Evolutionary conservation across 1,140 invertebrate genomes (phyloP).

Genomic region (Brachionus asplanchnoidis): DNA sequence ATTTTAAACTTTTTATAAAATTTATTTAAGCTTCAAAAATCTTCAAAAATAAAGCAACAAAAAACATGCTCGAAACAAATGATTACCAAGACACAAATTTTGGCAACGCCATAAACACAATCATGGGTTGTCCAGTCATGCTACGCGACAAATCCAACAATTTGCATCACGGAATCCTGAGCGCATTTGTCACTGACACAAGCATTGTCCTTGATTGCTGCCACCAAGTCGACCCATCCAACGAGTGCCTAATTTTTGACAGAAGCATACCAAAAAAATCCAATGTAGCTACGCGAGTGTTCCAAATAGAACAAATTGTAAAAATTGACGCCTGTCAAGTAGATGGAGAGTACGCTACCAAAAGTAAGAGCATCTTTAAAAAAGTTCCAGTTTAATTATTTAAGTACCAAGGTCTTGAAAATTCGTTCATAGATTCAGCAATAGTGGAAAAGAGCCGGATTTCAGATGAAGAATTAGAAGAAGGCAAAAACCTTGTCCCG

Average conservation of each 20-base stretch:
- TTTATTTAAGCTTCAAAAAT: neutral
- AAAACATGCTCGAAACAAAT: neutral
- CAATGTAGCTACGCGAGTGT: neutral
- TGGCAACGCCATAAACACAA: neutral
- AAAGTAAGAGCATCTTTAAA: neutral
- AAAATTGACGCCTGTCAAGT: conserved; percentile 18
- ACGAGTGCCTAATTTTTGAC: conserved; percentile 2
- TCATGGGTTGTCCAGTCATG: conserved; percentile 30
- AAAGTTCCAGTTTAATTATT: neutral
- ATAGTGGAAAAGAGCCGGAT: neutral
- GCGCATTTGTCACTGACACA: neutral
- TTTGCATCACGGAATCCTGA: neutral
- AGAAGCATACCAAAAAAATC: neutral
- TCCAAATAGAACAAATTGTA: conserved; percentile 3
- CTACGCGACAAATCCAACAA: neutral
- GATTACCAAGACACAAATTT: neutral
- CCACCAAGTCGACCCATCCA: conserved; percentile 10
- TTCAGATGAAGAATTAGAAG: neutral
- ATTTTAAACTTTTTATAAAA: neutral
- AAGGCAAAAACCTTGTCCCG: neutral
- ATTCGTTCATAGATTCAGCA: conserved; percentile 16
- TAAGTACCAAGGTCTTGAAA: neutral
- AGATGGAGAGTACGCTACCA: neutral
- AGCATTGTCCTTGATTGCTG: conserved; percentile 12
- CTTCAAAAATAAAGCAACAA: neutral